Percentiles rank a stretch among this genome's conserved stretches.
These are phyloP conservation scores for Meiosimyza decipiens DNA, from an alignment of 2,888 invertebrate genomes.

Conservation along the genomic window DNA sequence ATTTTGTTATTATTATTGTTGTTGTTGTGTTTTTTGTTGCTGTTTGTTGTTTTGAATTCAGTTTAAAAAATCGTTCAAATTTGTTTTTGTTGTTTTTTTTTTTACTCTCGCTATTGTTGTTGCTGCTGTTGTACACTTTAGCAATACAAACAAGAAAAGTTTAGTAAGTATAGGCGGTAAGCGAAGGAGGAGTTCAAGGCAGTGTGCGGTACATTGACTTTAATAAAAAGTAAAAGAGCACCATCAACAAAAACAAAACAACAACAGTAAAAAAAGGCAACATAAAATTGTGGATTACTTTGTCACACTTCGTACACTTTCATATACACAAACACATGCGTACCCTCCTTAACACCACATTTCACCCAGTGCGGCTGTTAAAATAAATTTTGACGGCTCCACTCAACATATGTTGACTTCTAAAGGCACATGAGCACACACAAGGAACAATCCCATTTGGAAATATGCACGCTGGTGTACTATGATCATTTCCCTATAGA, in stretches of 20 bases:
- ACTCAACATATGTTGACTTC: conserved; percentile 8
- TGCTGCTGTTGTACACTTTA: conserved; percentile 29
- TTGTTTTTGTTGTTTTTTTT: conserved; percentile 1
- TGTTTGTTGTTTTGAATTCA: conserved; percentile 6
- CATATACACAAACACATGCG: too few species aligned
- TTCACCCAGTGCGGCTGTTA: too few species aligned
- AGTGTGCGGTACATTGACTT: conserved; percentile 8
- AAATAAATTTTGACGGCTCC: conserved; percentile 5
- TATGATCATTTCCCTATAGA: too few species aligned
- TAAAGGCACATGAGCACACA: neutral
- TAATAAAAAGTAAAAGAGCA: conserved; percentile 1
- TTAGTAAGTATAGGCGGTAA: neutral
- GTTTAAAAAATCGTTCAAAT: conserved; percentile 25
- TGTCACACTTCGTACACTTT: conserved; percentile 1
- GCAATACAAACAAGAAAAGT: conserved; percentile 25
- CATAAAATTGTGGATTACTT: conserved; percentile 23
- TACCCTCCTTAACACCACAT: too few species aligned
- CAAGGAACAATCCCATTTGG: neutral
- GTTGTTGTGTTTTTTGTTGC: conserved; percentile 33
- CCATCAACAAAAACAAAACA: neutral
- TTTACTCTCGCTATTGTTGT: neutral
- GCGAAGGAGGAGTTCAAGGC: neutral
- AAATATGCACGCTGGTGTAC: too few species aligned
- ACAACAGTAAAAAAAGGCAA: too few species aligned
- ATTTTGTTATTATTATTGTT: conserved; percentile 26